A percentile compares a stretch with the other conserved stretches of the same genome.
These are phyloP conservation scores for Psephotus haematonotus DNA, from an alignment of 2,113 vertebrate species.

Conservation along the genomic window DNA sequence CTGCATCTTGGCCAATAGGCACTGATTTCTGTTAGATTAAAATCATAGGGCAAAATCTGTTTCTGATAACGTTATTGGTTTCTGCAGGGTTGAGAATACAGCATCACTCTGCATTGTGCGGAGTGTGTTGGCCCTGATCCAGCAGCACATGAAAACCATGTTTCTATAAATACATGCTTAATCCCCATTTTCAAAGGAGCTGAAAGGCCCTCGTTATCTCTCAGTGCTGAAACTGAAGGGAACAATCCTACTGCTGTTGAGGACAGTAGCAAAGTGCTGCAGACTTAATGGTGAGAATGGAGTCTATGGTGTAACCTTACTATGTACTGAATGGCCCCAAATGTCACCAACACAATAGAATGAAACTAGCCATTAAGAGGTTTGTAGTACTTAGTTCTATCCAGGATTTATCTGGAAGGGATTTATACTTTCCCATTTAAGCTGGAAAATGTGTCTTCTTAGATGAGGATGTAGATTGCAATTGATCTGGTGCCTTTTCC, in stretches of 20 bases:
- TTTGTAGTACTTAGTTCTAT: not conserved
- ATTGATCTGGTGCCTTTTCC: not conserved
- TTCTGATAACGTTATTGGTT: not conserved
- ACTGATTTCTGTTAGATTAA: not conserved
- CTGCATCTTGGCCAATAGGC: not conserved
- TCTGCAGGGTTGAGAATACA: not conserved
- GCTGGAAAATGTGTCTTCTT: not conserved
- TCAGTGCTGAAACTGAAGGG: not conserved
- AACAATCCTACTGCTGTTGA: not conserved
- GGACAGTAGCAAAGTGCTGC: not conserved
- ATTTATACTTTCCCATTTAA: not conserved
- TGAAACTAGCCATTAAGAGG: not conserved
- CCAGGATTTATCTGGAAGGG: not conserved
- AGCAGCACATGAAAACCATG: conserved; percentile 7
- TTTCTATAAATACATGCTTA: conserved; percentile 11
- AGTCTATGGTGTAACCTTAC: not conserved
- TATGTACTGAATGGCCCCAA: not conserved
- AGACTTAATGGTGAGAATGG: not conserved
- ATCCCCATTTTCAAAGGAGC: not conserved
- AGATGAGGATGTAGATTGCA: not conserved
- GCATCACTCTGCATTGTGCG: not conserved
- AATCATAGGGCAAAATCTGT: not conserved
- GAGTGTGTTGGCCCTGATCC: not conserved
- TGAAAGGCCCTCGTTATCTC: not conserved
- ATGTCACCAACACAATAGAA: not conserved